Evolutionary conservation across 2,797 vertebrate genomes (phyloP), one percentile per base, ranked within the genome.

Genomic region (Adelosebastes latens): DNA sequence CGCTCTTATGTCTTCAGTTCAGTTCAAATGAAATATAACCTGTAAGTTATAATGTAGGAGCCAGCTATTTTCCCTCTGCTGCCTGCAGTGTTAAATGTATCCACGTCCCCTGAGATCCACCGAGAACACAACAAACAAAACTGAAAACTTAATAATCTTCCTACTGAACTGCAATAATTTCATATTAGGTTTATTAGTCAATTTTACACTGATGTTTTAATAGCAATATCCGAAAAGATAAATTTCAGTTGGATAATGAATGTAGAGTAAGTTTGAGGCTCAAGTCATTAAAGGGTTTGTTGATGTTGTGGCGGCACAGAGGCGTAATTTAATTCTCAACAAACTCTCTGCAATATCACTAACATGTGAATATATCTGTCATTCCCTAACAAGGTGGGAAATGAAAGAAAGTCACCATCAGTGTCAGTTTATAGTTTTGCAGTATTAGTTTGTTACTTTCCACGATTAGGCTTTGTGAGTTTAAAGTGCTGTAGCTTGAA

Each of bases 191-290:
- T 66, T 12, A 77, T 83, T 49, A 56, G 39, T 64, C 55, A 25
- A 29, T 65, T 63, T 75, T 80, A 55, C 75, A 72, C 75, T 86
- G 5, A 72, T 61, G 42, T 62, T 61, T 76, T 53, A 63, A 63
- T 55, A 71, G 42, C 34, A 78, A 31, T 61, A 53, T 36, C 18
- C 58, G 3, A 67, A 67, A 27, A 29, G 10, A 82, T 14, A 8
- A 18, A 32, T 42, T 55, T 74, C 16, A 36, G 58, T 49, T 73
- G 63, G 31, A 74, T 79, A 63, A 72, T 64, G 39, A 80, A 74
- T 72, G 72, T 25, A 63, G 29, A 31, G 22, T 55, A 58, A 71
- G 75, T 73, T 16, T 60, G 39, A 77, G 25, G 49, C 29, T 77
- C 18, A 42, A 27, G 52, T 63, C 56, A 76, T 62, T 68, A 70